Percentiles rank a stretch among this genome's conserved stretches.
Evolutionary conservation across 1,140 invertebrate genomes (phyloP).

Genomic region (Metaphire vulgaris): DNA sequence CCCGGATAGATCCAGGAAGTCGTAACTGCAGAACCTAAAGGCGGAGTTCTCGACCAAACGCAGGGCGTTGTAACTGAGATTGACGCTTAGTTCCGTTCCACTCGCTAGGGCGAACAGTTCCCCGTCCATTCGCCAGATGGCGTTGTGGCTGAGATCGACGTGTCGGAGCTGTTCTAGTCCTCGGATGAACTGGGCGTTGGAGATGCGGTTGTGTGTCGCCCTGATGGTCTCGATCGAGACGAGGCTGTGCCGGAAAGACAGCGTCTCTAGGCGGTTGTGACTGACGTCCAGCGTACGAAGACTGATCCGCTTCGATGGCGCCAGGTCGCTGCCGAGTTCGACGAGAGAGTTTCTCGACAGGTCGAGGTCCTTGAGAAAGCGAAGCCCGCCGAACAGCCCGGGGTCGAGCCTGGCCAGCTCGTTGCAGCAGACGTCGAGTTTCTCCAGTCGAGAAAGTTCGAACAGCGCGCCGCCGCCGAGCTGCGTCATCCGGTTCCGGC

Average conservation of each 20-base stretch:
- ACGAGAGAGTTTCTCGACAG: slow-evolving; percentile 21
- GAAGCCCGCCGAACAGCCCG: slow-evolving; percentile 14
- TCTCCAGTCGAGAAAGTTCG: slow-evolving; percentile 32
- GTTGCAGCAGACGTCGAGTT: slow-evolving; percentile 35
- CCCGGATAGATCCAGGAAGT: slow-evolving; percentile 40
- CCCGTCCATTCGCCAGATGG: slow-evolving; percentile 30
- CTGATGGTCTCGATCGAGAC: slow-evolving; percentile 3
- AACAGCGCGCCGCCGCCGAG: slow-evolving; percentile 30
- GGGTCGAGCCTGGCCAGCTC: slow-evolving; percentile 30
- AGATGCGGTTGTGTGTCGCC: slow-evolving; percentile 4
- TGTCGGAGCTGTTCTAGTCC: slow-evolving; percentile 32
- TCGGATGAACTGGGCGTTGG: slow-evolving; percentile 20
- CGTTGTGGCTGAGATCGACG: slow-evolving; percentile 38
- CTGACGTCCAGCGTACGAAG: slow-evolving; percentile 16
- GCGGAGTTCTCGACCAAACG: slow-evolving; percentile 31
- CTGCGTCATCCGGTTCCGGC: slow-evolving; percentile 34
- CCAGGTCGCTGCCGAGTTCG: slow-evolving; percentile 8
- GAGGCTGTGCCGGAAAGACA: slow-evolving; percentile 5
- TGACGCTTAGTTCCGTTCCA: slow-evolving; percentile 30
- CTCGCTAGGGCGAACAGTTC: slow-evolving; percentile 34
- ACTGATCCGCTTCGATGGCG: slow-evolving; percentile 6
- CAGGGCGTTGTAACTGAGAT: slow-evolving; percentile 41
- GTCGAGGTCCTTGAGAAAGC: slow-evolving; percentile 11
- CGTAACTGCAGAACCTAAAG: slow-evolving; percentile 36
- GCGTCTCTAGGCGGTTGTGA: slow-evolving; percentile 1